Base-by-base conservation (phyloP, 2,797 vertebrate genomes). In the Rachycentron canadum region DNA sequence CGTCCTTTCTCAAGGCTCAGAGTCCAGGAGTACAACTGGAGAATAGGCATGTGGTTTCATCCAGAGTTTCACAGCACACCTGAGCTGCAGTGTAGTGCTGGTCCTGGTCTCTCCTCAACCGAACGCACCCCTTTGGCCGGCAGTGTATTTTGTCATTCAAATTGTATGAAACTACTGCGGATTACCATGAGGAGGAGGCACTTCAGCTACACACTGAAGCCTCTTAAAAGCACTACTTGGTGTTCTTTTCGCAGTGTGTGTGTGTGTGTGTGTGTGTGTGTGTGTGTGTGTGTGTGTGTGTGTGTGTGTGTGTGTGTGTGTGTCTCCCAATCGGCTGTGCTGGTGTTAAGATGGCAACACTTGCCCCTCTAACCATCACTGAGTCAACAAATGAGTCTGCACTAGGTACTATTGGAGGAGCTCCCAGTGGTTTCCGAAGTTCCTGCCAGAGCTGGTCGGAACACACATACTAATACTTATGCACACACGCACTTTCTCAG, bases 381-480 rank as follows among this genome's bases (percentile, higher is more conserved):
- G 89, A 92, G 86, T 92, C 91, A 91, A 93, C 89, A 92, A 87
- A 87, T 68, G 70, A 84, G 86, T 88, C 84, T 79, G 78, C 84
- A 76, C 81, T 66, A 76, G 76, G 82, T 86, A 68, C 82, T 80
- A 75, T 59, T 93, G 88, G 88, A 91, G 74, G 76, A 82, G 82
- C 81, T 92, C 90, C 89, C 81, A 85, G 89, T 88, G 87, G 90
- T 91, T 92, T 91, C 85, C 89, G 76, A 66, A 77, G 80, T 82
- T 86, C 73, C 80, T 87, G 85, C 88, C 86, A 88, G 81, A 79
- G 74, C 78, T 77, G 64, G 70, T 73, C 65, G 69, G 89, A 77
- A 85, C 69, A 82, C 78, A 73, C 81, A 66, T 34, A 65, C 79
- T 75, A 36, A 68, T 25, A 72, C 59, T 58, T 55, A 58, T n/a